A percentile compares a stretch with the other conserved stretches of the same genome.
Conservation (phyloP, 2,888 invertebrate species). For the Pandemis heparana region DNA sequence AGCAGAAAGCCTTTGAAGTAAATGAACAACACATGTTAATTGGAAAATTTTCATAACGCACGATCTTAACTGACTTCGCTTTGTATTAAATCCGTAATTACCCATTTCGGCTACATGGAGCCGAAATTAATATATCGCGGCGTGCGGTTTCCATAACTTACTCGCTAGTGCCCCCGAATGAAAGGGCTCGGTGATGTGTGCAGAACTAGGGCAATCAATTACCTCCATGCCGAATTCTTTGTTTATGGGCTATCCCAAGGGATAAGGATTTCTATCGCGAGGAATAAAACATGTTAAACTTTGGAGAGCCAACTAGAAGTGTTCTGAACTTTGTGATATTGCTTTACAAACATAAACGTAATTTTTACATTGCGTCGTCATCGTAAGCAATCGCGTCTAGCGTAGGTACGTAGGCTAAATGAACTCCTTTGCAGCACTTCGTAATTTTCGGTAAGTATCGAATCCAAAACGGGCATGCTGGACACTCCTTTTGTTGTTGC, state of each 20-base stretch:
- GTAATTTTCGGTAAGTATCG: neutral
- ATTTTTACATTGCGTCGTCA: too few relatives aligned
- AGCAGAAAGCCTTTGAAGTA: slow-evolving; percentile 54
- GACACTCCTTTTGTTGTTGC: too few relatives aligned
- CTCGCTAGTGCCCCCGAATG: slow-evolving; percentile 10
- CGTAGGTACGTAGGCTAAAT: too few relatives aligned
- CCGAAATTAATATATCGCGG: slow-evolving; percentile 28
- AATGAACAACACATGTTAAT: slow-evolving; percentile 57
- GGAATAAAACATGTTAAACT: neutral
- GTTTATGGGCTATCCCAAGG: neutral
- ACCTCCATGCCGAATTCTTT: slow-evolving; percentile 1
- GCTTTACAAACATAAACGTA: neutral
- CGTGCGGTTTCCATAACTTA: slow-evolving; percentile 26
- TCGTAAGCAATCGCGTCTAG: too few relatives aligned
- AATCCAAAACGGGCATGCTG: too few relatives aligned
- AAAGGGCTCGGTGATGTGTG: slow-evolving; percentile 17
- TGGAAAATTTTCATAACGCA: slow-evolving; percentile 51
- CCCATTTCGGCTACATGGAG: slow-evolving; percentile 23
- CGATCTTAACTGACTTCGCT: slow-evolving; percentile 34
- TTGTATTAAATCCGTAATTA: slow-evolving; percentile 42
- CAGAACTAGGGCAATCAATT: slow-evolving; percentile 13
- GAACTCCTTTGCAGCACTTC: neutral
- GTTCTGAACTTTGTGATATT: neutral
- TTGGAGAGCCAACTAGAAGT: neutral
- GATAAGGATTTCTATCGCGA: neutral